Base-by-base conservation (phyloP, 2,888 invertebrate genomes). In the Erebia palarica region DNA sequence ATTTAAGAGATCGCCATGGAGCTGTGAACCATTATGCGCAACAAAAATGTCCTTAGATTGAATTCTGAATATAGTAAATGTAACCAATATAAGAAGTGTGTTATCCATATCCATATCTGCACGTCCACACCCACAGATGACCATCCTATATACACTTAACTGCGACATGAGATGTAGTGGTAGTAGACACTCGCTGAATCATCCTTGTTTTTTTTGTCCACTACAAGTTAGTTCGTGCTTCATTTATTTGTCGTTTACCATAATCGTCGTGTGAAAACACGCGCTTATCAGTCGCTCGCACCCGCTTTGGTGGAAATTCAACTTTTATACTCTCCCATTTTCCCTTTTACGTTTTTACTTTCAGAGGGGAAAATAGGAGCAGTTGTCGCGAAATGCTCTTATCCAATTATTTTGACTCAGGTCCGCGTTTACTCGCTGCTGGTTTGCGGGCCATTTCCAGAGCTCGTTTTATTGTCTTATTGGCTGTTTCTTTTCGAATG, bases 321-420 rank as follows among this genome's bases (percentile, higher is more conserved):
- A 69, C 63, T 71, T 72, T 68, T 65, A 72, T 71, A 68, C 65
- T 74, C 47, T 51, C 57, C 53, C 27, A 61, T 65, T 73, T 64
- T 69, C 55, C 67, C 71, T 71, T 71, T 73, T 69, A 64, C 63
- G 44, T 58, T 63, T 71, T 70, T 60, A 68, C 55, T 55, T 65
- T 67, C 57, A 64, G 2, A 61, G 64, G 27, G 67, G 11, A 70
- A 72, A 67, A 65, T 68, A 65, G 68, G 67, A 47, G 51, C 58
- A 58, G 65, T 71, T 73, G 65, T 55, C 49, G 49, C 64, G 68
- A 65, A 60, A 69, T 70, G 69, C 66, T 66, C 69, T 69, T 64
- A 74, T 73, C 67, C 74, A 75, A 78, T 77, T 68, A 68, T 61
- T 68, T 74, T 75, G 67, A 61, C 69, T 69, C 71, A 57, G 55